A percentile compares a stretch with the other conserved stretches of the same genome.
Conservation (phyloP, 2,797 vertebrate species). For the Fringilla coelebs region DNA sequence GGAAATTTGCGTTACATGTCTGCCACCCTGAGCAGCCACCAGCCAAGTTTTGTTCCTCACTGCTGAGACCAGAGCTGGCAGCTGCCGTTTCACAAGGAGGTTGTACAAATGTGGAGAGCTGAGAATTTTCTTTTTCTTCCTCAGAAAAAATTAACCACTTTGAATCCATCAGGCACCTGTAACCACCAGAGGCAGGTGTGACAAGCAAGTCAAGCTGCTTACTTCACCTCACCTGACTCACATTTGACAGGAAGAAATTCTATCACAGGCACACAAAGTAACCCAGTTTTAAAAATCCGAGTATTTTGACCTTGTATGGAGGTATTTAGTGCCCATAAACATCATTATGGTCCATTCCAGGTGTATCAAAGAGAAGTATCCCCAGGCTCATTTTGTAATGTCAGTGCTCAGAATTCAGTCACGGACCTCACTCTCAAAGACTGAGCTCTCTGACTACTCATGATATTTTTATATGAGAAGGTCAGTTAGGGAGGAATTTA, state of each 20-base stretch:
- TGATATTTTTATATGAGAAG: neutral
- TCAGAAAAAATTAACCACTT: neutral
- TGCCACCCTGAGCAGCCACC: neutral
- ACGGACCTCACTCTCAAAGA: neutral
- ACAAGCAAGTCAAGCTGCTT: neutral
- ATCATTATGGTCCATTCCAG: neutral
- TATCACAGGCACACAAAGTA: neutral
- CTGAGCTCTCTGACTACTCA: neutral
- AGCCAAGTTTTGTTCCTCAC: neutral
- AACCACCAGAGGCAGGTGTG: neutral
- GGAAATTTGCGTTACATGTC: rapidly evolving
- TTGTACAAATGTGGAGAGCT: neutral
- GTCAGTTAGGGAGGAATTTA: neutral
- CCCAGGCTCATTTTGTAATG: rapidly evolving
- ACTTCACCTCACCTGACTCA: neutral
- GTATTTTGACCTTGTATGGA: neutral
- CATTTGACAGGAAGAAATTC: neutral
- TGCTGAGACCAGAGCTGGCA: neutral
- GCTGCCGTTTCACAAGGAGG: neutral
- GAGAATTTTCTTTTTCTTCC: neutral
- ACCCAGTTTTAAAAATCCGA: neutral
- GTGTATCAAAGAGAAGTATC: neutral
- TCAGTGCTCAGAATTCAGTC: neutral
- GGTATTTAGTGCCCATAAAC: neutral
- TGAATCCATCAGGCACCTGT: neutral